Conservation (phyloP, 2,797 vertebrate species). For the Pelodytes ibericus region DNA sequence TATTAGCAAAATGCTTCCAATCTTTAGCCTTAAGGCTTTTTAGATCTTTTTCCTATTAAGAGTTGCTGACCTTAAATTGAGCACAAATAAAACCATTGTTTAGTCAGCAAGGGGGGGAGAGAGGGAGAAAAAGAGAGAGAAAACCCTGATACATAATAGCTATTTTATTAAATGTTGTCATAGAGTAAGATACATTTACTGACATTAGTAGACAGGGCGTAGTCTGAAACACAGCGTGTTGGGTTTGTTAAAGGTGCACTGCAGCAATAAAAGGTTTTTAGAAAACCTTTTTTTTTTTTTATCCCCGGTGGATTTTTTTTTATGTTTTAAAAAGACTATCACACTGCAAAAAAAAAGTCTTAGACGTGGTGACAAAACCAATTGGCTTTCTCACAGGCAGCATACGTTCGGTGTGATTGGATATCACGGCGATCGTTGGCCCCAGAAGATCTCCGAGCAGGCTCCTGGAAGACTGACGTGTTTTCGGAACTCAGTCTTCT, state of each 20-base stretch:
- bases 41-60: constrained; percentile 46
- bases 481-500: too few relatives aligned
- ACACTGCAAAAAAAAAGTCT: too few relatives aligned
- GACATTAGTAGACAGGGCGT: constrained; percentile 23
- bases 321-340: too few relatives aligned
- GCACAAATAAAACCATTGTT: constrained; percentile 64
- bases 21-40: constrained; percentile 50
- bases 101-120: constrained; percentile 46
- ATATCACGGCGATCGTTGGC: too few relatives aligned
- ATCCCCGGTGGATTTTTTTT: not conserved
- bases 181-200: constrained; percentile 39
- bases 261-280: not conserved
- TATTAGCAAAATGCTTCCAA: constrained; percentile 61
- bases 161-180: constrained; percentile 52
- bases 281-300: not conserved
- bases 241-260: not conserved
- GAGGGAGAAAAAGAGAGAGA: too few relatives aligned
- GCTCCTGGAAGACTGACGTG: too few relatives aligned
- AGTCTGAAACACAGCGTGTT: not conserved
- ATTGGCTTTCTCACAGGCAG: too few relatives aligned
- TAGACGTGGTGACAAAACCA: too few relatives aligned
- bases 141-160: constrained; percentile 41
- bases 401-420: too few relatives aligned
- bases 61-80: constrained; percentile 50
- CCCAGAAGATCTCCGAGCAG: too few relatives aligned